Evolutionary conservation across 2,797 vertebrate genomes (phyloP), one percentile per base, ranked within the genome.

Genomic region (Champsocephalus esox): DNA sequence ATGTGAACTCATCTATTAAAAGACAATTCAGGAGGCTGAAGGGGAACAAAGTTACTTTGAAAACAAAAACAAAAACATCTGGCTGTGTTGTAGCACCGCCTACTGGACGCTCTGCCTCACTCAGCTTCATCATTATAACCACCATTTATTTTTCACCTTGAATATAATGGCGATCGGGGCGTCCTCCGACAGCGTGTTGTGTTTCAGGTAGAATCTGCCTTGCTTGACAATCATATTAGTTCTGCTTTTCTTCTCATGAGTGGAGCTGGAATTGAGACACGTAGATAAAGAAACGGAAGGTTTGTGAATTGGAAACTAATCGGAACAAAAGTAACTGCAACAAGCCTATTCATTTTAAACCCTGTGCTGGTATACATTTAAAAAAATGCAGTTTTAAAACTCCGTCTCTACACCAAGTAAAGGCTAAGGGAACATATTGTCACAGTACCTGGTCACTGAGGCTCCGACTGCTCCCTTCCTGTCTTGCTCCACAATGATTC

Each of bases 171-270:
- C 97, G 17, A 99, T 99, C 8, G 98, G 98, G 59, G 98, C 99
- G 11, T 99, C 98, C 88, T 99, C 98, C 0, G 97, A 98, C 68
- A 99, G 92, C 0, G 98, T 99, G 88, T 99, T 99, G 91, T 99
- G 98, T 72, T 95, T 96, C 86, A 99, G 80, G 81, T 99, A 99
- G 93, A 99, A 99, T 34, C 97, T 93, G 12, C 98, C 98, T 89
- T 99, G 96, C 73, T 99, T 99, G 66, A 99, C 96, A 7, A 97
- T 95, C 87, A 99, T 95, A 82, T 99, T 99, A 54, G 98, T 99
- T 94, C 98, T 96, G 90, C 98, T 99, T 85, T 99, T 99, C 93
- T 99, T 99, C 92, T 99, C 98, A 21, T 99, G 98, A 54, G 98
- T 99, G 49, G 98, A 99, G 90, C 98, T 99, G 82, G 1, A 85